Evolutionary conservation across 2,888 invertebrate genomes (phyloP).

Genomic region (Hirtodrosophila confusa): DNA sequence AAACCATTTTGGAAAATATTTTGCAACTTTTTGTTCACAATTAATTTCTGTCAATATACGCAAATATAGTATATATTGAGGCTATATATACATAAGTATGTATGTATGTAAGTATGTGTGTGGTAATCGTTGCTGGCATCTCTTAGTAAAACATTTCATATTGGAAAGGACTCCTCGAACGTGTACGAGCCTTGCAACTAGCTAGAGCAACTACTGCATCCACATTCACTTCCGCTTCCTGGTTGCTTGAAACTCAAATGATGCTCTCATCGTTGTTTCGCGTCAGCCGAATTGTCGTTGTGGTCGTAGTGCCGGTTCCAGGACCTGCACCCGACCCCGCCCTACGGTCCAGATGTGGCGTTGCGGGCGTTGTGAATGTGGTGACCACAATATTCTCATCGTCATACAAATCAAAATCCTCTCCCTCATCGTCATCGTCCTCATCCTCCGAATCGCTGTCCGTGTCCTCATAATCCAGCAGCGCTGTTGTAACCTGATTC

Average conservation of each 20-base stretch:
- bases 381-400: slow-evolving; percentile 84
- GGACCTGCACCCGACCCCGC: slow-evolving; percentile 19
- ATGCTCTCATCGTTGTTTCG: slow-evolving; percentile 83
- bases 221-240: slow-evolving; percentile 29
- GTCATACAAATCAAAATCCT: slow-evolving; percentile 84
- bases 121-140: slow-evolving; percentile 34
- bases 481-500: slow-evolving; percentile 85
- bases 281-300: slow-evolving; percentile 78
- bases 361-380: slow-evolving; percentile 70
- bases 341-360: slow-evolving; percentile 46
- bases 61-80: background rate
- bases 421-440: slow-evolving; percentile 81
- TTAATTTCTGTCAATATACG: slow-evolving; percentile 10
- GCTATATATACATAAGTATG: slow-evolving; percentile 21
- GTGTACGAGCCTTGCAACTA: slow-evolving; percentile 16
- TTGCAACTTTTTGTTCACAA: slow-evolving; percentile 24
- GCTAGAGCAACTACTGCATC: slow-evolving; percentile 28
- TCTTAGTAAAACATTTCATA: slow-evolving; percentile 79
- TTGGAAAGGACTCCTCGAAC: slow-evolving; percentile 49
- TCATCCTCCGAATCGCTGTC: slow-evolving; percentile 82
- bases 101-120: background rate
- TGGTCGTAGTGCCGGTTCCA: slow-evolving; percentile 54
- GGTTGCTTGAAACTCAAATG: slow-evolving; percentile 79
- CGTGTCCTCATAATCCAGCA: slow-evolving; percentile 86
- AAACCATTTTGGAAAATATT: slow-evolving; percentile 56